Percentiles rank a stretch among this genome's conserved stretches.
Conservation (phyloP, 2,113 vertebrate species). For the Crotalus tigris region DNA sequence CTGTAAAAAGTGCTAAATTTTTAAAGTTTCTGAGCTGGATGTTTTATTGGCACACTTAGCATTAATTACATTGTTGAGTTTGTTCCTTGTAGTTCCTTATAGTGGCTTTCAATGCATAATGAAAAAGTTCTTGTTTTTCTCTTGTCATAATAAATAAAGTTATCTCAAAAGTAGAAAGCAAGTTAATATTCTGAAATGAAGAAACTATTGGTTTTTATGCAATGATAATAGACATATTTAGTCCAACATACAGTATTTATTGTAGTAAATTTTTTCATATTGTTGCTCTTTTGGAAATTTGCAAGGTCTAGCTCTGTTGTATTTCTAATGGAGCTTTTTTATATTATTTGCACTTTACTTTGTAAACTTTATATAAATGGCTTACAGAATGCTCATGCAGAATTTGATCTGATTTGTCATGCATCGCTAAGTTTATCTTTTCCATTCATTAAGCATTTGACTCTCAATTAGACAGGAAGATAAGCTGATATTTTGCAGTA, state of each 20-base stretch:
- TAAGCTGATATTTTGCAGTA: background rate
- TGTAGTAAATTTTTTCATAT: background rate
- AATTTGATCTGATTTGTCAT: background rate
- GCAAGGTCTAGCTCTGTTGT: background rate
- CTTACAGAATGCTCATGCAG: background rate
- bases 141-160: background rate
- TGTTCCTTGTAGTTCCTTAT: background rate
- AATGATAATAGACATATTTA: background rate
- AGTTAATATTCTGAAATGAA: conserved; percentile 13
- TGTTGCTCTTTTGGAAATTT: background rate
- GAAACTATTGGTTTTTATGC: background rate
- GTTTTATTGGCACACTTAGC: background rate
- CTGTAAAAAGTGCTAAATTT: background rate
- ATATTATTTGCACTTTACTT: background rate
- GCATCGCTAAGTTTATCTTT: background rate
- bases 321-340: background rate
- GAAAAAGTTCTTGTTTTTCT: background rate
- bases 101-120: background rate
- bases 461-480: background rate
- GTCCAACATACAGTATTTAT: background rate
- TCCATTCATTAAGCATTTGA: background rate
- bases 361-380: background rate
- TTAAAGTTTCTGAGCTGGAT: background rate
- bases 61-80: background rate
- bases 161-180: conserved; percentile 35